These are phyloP conservation scores for Brachionus angularis DNA, from an alignment of 1,140 invertebrate genomes.

Conservation along the genomic window DNA sequence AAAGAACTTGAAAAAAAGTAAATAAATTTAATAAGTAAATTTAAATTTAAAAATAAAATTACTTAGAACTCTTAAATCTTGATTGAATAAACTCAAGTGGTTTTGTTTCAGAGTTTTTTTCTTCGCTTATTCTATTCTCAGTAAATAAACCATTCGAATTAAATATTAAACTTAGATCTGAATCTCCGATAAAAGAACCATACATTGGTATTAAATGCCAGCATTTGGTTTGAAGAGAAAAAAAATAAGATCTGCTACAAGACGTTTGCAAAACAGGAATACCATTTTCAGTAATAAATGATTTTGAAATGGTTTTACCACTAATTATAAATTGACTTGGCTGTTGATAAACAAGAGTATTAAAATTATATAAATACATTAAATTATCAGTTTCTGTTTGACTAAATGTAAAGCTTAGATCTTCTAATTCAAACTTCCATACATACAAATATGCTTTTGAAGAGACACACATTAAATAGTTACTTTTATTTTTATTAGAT, in stretches of 20 bases:
- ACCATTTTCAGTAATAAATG: conserved; percentile 28
- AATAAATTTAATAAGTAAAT: conserved; percentile 16
- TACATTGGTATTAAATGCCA: conserved; percentile 25
- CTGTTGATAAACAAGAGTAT: conserved; percentile 22
- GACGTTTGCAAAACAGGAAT: conserved; percentile 1
- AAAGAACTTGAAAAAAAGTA: conserved; percentile 46
- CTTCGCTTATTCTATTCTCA: not conserved
- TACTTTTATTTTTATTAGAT: conserved; percentile 45
- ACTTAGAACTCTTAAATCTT: conserved; percentile 7
- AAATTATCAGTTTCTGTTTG: not conserved
- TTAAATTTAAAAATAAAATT: not conserved
- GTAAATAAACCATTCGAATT: conserved; percentile 25
- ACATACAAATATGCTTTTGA: conserved; percentile 53
- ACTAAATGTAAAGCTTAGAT: not conserved
- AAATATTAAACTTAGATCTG: conserved; percentile 3
- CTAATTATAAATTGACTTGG: not conserved
- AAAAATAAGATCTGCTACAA: conserved; percentile 16
- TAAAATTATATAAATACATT: conserved; percentile 6
- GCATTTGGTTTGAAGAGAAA: conserved; percentile 5
- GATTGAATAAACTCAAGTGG: conserved; percentile 34
- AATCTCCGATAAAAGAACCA: not conserved
- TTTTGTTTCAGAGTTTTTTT: not conserved
- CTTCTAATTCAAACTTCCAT: conserved; percentile 48
- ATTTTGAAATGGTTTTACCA: conserved; percentile 18
- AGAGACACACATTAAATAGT: conserved; percentile 55